phyloP scores from a whole-genome alignment of 2,113 vertebrate genomes.

The Chloropsis cyanopogon region DNA sequence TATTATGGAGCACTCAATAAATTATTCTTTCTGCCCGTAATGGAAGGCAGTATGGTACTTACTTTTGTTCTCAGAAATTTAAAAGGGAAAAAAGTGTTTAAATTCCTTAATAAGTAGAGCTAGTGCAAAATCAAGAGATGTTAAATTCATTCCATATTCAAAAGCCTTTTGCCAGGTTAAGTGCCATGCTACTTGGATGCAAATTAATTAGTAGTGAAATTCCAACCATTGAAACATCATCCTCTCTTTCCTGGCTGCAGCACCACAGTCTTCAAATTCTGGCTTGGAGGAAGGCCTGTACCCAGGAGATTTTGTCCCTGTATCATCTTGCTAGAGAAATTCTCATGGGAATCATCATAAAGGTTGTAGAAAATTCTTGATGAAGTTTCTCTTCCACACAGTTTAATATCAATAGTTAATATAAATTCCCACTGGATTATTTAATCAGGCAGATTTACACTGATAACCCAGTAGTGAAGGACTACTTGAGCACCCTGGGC shows the following conservation, averaged over 20 bases:
- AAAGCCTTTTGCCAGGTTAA: background rate
- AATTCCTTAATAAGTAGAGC: background rate
- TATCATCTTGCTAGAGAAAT: background rate
- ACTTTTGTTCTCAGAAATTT: background rate
- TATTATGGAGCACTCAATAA: background rate
- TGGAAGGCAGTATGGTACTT: background rate
- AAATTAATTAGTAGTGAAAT: background rate
- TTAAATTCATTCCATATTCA: background rate
- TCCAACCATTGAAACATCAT: background rate
- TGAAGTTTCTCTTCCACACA: rapidly evolving
- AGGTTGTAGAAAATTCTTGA: background rate
- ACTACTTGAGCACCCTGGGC: background rate
- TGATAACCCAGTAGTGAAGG: background rate
- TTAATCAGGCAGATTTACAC: background rate
- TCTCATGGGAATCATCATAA: background rate
- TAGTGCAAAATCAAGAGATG: background rate
- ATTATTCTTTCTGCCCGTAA: background rate
- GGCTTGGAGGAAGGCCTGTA: background rate
- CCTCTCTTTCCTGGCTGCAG: background rate
- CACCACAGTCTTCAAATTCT: background rate
- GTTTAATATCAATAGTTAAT: background rate
- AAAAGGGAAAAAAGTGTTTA: background rate
- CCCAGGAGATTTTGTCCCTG: background rate
- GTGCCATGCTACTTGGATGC: background rate
- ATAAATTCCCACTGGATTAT: background rate